Evolutionary conservation across 2,888 invertebrate genomes (phyloP).

Genomic region (Dastarcus helophoroides): DNA sequence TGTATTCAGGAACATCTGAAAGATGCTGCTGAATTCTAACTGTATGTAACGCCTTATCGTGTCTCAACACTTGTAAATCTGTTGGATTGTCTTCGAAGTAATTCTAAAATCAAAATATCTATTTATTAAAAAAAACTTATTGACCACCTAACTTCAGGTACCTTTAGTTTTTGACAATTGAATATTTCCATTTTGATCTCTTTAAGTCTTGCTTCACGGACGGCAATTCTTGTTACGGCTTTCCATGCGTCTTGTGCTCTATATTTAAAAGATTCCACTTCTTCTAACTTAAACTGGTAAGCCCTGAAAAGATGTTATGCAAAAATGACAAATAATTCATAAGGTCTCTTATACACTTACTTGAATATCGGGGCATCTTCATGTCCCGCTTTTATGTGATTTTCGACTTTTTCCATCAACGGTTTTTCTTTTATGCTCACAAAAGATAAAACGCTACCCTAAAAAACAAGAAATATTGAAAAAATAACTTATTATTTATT

Average conservation of each 20-base stretch:
- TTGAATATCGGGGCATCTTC: slow-evolving; percentile 51
- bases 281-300: slow-evolving; percentile 88
- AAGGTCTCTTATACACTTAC: slow-evolving; percentile 36
- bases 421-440: slow-evolving; percentile 69
- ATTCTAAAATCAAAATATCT: slow-evolving; percentile 41
- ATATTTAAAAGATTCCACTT: slow-evolving; percentile 93
- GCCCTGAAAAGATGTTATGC: slow-evolving; percentile 46
- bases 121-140: background rate
- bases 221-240: slow-evolving; percentile 85
- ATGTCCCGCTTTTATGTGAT: slow-evolving; percentile 55
- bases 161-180: slow-evolving; percentile 82
- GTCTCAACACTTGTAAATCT: slow-evolving; percentile 72
- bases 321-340: background rate
- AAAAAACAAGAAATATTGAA: slow-evolving; percentile 20
- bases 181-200: slow-evolving; percentile 93
- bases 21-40: slow-evolving; percentile 76
- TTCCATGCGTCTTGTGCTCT: slow-evolving; percentile 91
- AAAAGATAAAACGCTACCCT: slow-evolving; percentile 82
- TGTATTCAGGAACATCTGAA: slow-evolving; percentile 86
- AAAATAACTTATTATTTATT: background rate
- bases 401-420: slow-evolving; percentile 64
- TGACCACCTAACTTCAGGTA: no score
- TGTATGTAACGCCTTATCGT: slow-evolving; percentile 77
- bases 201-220: slow-evolving; percentile 86
- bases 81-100: slow-evolving; percentile 88